Conservation (phyloP, 92 coral and sea anemone genomes). For the Meandrina meandrites region DNA sequence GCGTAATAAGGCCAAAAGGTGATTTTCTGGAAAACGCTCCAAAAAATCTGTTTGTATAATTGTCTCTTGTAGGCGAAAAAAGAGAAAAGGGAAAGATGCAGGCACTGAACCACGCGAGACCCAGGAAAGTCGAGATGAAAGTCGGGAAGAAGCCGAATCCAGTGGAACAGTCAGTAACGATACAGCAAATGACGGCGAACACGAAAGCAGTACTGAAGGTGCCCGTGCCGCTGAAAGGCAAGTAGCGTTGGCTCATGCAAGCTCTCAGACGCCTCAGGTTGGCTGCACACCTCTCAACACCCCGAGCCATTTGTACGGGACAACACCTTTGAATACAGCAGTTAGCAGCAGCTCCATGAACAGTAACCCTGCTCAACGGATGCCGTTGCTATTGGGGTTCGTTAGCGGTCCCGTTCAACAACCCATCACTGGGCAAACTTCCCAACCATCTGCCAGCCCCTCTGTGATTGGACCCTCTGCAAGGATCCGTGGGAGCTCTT, state of each 20-base stretch:
- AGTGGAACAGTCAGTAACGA: slow-evolving; percentile 4
- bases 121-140: slow-evolving; percentile 12
- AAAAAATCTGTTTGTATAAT: not conserved
- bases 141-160: slow-evolving; percentile 9
- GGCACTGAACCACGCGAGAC: not conserved
- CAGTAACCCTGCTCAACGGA: not conserved
- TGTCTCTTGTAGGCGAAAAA: slow-evolving; percentile 23
- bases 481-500: not conserved
- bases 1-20: not conserved
- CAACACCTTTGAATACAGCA: slow-evolving; percentile 66
- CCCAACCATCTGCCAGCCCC: slow-evolving; percentile 4
- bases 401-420: slow-evolving; percentile 8
- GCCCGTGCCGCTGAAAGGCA: not conserved
- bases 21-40: not conserved
- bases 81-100: slow-evolving; percentile 12
- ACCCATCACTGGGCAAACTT: slow-evolving; percentile 3
- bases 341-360: slow-evolving; percentile 21
- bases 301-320: slow-evolving; percentile 55
- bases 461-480: not conserved
- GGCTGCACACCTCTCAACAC: slow-evolving; percentile 72
- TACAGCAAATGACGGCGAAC: slow-evolving; percentile 35
- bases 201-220: not conserved
- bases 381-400: slow-evolving; percentile 25
- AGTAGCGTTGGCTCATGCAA: not conserved
- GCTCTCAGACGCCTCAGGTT: slow-evolving; percentile 20